Evolutionary conservation across 2,113 vertebrate species (phyloP).

Genomic region (Mola mola): DNA sequence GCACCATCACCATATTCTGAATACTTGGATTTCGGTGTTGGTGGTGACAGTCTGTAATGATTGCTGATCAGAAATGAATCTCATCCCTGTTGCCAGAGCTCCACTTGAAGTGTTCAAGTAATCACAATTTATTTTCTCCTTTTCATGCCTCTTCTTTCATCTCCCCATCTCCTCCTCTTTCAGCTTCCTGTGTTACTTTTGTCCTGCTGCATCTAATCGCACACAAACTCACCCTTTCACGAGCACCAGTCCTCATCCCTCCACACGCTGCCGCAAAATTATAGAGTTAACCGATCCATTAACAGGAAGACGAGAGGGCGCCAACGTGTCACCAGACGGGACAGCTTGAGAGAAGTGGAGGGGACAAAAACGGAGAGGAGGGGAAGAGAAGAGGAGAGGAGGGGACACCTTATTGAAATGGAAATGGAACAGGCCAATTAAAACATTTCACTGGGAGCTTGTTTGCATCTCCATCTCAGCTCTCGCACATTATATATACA

Average conservation of each 20-base stretch:
- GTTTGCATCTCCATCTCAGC: conserved; percentile 74
- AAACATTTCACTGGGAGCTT: conserved; percentile 78
- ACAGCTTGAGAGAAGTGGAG: conserved; percentile 63
- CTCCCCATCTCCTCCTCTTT: conserved; percentile 54
- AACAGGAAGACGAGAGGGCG: conserved; percentile 61
- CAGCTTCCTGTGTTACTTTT: conserved; percentile 62
- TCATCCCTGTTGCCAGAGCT: conserved; percentile 54
- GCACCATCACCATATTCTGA: conserved; percentile 22
- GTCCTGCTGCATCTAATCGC: conserved; percentile 57
- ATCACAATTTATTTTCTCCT: conserved; percentile 68
- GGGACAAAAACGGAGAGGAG: conserved; percentile 47
- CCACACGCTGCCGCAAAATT: conserved; percentile 52
- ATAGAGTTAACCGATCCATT: conserved; percentile 59
- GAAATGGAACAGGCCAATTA: conserved; percentile 81
- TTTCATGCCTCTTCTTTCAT: conserved; percentile 68
- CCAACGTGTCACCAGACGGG: conserved; percentile 67
- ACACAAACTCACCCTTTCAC: conserved; percentile 56
- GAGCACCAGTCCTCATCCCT: conserved; percentile 31
- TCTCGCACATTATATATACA: conserved; percentile 77
- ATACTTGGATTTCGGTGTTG: conserved; percentile 51
- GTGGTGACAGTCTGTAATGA: conserved; percentile 40
- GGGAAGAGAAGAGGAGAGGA: conserved; percentile 46
- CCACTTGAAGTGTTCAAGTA: conserved; percentile 55
- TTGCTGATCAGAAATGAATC: conserved; percentile 54
- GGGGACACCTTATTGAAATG: conserved; percentile 78